These are phyloP conservation scores for Napeogenes inachia DNA, from an alignment of 2,888 invertebrate species.

Conservation along the genomic window DNA sequence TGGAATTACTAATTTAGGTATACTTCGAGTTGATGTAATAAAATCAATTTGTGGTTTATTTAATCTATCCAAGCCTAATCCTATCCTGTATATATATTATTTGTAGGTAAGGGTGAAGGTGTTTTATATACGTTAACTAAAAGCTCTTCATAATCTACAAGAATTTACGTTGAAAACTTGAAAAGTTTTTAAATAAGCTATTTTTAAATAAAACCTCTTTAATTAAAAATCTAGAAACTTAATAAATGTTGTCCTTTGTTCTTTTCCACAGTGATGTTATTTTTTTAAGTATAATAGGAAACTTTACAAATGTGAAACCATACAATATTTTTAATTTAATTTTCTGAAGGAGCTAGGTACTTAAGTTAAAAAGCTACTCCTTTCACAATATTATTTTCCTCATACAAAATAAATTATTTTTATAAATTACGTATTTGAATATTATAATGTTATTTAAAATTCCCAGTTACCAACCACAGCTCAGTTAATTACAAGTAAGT, in stretches of 20 bases:
- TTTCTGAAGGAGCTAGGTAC: not conserved
- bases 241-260: not conserved
- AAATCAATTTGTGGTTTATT: too few relatives aligned
- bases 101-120: too few relatives aligned
- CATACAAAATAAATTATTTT: not conserved
- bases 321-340: constrained; percentile 8
- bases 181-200: not conserved
- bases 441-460: too few relatives aligned
- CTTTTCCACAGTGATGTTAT: constrained; percentile 9
- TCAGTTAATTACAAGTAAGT: too few relatives aligned
- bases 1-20: too few relatives aligned
- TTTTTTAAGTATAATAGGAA: constrained; percentile 24
- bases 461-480: too few relatives aligned
- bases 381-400: not conserved
- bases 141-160: too few relatives aligned
- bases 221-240: not conserved
- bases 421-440: too few relatives aligned
- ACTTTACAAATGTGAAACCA: constrained; percentile 18
- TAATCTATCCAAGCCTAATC: too few relatives aligned
- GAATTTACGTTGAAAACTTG: too few relatives aligned
- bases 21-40: too few relatives aligned
- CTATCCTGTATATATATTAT: not conserved
- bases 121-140: too few relatives aligned
- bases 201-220: not conserved
- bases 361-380: constrained; percentile 1